Percentiles rank a stretch among this genome's conserved stretches.
Evolutionary conservation across 2,113 vertebrate species (phyloP).

Genomic region (Amphilophus citrinellus): DNA sequence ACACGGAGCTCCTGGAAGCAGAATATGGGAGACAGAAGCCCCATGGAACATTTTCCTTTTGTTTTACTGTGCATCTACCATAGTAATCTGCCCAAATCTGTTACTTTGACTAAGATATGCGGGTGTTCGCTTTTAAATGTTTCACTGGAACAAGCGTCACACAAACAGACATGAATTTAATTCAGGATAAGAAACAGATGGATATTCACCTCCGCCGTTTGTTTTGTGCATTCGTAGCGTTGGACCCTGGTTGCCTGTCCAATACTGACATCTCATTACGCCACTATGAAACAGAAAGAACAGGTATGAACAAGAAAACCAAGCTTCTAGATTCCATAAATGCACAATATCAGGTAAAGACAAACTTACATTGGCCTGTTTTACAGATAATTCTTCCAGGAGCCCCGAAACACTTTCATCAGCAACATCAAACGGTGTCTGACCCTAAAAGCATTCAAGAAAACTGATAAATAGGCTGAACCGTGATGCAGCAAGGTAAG

Average conservation of each 20-base stretch:
- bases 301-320: background rate
- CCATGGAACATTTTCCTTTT: background rate
- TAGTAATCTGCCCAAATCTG: background rate
- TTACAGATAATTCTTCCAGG: conserved; percentile 86
- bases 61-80: background rate
- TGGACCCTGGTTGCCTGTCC: conserved; percentile 68
- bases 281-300: conserved; percentile 66
- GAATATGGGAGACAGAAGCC: background rate
- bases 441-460: conserved; percentile 79
- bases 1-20: conserved; percentile 85
- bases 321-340: background rate
- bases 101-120: background rate
- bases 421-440: conserved; percentile 90
- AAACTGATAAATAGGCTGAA: background rate
- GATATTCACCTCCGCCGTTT: conserved; percentile 75
- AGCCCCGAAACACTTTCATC: conserved; percentile 87
- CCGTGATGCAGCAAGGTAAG: fast-evolving
- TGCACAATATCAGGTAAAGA: background rate
- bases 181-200: too few species aligned
- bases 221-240: conserved; percentile 58
- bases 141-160: too few species aligned
- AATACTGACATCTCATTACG: conserved; percentile 75
- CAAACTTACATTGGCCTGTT: conserved; percentile 85
- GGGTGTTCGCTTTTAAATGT: too few species aligned
- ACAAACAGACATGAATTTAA: background rate